phyloP scores from a whole-genome alignment of 2,113 vertebrate genomes.

The Pagrus major region DNA sequence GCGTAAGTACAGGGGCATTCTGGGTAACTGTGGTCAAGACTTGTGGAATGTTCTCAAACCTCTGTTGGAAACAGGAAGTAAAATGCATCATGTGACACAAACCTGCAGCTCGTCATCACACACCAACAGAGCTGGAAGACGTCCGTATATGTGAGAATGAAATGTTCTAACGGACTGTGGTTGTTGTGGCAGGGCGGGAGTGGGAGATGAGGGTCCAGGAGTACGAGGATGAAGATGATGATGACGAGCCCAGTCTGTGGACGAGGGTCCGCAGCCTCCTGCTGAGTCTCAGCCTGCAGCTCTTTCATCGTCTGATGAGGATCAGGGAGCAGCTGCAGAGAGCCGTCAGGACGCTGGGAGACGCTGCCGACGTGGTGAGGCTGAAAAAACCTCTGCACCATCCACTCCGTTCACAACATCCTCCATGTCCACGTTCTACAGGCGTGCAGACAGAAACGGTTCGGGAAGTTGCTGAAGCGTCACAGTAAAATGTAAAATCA shows the following conservation, averaged over 20 bases:
- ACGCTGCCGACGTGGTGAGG: slow-evolving; percentile 65
- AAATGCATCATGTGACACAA: no score
- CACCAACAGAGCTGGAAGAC: no score
- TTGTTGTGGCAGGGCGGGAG: slow-evolving; percentile 63
- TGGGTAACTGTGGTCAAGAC: slow-evolving; percentile 15
- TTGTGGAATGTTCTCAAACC: background rate
- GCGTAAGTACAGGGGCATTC: slow-evolving; percentile 69
- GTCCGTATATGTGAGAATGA: no score
- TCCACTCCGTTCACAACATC: no score
- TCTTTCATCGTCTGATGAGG: slow-evolving; percentile 68
- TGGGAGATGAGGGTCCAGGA: slow-evolving; percentile 75
- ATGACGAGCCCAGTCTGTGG: slow-evolving; percentile 70
- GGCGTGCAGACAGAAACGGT: no score
- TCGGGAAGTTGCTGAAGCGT: no score
- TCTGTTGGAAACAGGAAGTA: no score
- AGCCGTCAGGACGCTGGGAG: slow-evolving; percentile 34
- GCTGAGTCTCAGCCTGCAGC: slow-evolving; percentile 76
- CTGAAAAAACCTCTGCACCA: no score
- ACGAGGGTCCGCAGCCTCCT: slow-evolving; percentile 74
- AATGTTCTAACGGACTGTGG: background rate
- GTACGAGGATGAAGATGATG: slow-evolving; percentile 77
- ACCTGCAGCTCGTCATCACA: no score
- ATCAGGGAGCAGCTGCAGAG: slow-evolving; percentile 64
- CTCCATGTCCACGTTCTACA: no score
- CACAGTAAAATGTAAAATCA: no score